Conservation (phyloP, 2,888 invertebrate species). For the Polyploca ridens region DNA sequence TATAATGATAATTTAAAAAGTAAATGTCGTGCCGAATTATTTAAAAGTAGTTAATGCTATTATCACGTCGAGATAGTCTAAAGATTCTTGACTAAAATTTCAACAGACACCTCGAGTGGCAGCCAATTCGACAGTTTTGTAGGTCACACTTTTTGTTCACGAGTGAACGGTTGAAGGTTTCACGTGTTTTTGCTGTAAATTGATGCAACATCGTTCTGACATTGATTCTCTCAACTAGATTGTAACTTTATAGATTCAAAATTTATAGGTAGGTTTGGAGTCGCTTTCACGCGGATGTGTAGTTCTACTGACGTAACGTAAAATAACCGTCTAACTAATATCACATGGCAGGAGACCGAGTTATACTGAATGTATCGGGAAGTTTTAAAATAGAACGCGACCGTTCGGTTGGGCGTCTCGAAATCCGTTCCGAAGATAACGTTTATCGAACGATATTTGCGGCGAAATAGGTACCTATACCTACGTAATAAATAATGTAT, state of each 20-base stretch:
- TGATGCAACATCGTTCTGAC: conserved; percentile 33
- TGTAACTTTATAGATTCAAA: background rate
- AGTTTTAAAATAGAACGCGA: conserved; percentile 66
- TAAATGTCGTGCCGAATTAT: background rate
- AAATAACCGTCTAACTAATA: conserved; percentile 53
- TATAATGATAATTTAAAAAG: conserved; percentile 1
- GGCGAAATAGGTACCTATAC: conserved; percentile 27
- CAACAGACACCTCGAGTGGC: conserved; percentile 3
- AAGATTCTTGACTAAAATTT: conserved; percentile 5
- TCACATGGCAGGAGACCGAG: conserved; percentile 58
- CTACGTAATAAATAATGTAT: conserved; percentile 14
- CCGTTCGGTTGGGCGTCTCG: conserved; percentile 43
- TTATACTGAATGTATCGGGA: conserved; percentile 62
- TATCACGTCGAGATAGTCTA: background rate
- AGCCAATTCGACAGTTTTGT: conserved; percentile 45
- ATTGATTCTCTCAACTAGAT: conserved; percentile 34
- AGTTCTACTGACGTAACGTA: conserved; percentile 51
- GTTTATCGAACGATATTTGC: conserved; percentile 47
- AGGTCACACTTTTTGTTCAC: conserved; percentile 54
- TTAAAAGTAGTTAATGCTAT: background rate
- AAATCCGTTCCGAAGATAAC: conserved; percentile 53
- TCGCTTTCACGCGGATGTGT: conserved; percentile 40
- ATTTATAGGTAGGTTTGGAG: conserved; percentile 8
- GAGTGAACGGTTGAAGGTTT: conserved; percentile 59
- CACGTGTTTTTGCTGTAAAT: conserved; percentile 38